Evolutionary conservation across 1,140 invertebrate genomes (phyloP), one percentile per base, ranked within the genome.

Genomic region (Plodia interpunctella): DNA sequence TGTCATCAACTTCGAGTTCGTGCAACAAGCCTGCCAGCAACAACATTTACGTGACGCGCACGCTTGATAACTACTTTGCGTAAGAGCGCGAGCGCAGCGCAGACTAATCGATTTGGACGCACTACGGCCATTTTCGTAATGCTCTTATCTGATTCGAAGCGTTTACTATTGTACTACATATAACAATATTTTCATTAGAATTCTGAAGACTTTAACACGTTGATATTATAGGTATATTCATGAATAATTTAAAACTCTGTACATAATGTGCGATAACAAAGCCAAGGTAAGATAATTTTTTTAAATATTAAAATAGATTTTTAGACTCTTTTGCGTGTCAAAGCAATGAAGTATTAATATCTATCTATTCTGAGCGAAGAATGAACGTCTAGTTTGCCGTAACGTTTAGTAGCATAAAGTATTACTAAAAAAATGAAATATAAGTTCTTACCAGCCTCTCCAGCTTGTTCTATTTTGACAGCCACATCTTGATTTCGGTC

Each of bases 31-130:
- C 58, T 51, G 60, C 67, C 66, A 81, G 77, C 82, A 73, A 74
- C 63, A 66, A 65, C 38, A 59, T 63, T 87, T 83, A 84, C 79
- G 80, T 85, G 80, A 83, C 73, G 78, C 63, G 68, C 68, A 70
- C 74, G 65, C 72, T 80, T 74, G 74, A 81, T 79, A 75, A 78
- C 49, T 74, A 72, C 80, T 61, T 87, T 85, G 82, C 80, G 82
- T 85, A 85, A 85, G 71, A 72, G 54, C 62, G 61, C 70, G 66
- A 73, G 63, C 77, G 68, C 76, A 74, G 63, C 77, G 68, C 72
- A 74, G 72, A 77, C 75, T 81, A 87, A 87, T 87, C 82, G 81
- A 87, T 87, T 87, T 80, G 66, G 70, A 79, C 77, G 78, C 76
- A 70, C 70, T 79, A 73, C 72, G 78, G 60, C 62, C 71, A 80